Conservation (phyloP, 2,888 invertebrate species). For the Zelleria hepariella region DNA sequence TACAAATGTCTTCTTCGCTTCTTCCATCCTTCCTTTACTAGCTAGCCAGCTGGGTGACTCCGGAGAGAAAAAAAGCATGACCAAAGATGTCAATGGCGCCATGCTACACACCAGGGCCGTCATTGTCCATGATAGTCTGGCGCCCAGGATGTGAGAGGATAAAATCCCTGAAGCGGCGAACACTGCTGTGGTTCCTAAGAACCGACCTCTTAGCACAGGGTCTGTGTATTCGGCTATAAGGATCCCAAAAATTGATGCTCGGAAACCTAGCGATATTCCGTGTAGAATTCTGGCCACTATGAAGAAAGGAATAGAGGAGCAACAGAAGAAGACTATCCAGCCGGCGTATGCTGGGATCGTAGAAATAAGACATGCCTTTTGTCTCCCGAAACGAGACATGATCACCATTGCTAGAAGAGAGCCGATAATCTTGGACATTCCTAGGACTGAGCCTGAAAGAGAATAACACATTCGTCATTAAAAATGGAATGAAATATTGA, state of each 20-base stretch:
- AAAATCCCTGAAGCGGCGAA: not conserved
- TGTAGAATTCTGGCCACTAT: not conserved
- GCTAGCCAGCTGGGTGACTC: not conserved
- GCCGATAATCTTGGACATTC: not conserved
- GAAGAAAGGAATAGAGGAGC: not conserved
- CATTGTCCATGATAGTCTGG: not conserved
- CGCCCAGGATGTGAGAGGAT: not conserved
- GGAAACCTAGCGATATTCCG: not conserved
- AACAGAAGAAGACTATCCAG: not conserved
- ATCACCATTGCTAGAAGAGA: not conserved
- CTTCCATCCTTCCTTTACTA: not conserved
- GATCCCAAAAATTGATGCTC: not conserved
- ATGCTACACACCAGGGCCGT: not conserved
- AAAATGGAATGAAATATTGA: no score
- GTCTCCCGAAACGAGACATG: not conserved
- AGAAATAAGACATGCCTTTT: constrained; percentile 1
- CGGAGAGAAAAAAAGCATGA: not conserved
- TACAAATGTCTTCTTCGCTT: not conserved
- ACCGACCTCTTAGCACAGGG: not conserved
- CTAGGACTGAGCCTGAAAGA: not conserved
- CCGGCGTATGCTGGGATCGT: not conserved
- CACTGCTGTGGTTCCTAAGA: not conserved
- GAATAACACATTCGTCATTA: no score
- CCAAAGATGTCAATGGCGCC: not conserved
- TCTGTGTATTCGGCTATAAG: not conserved